Evolutionary conservation across 1,140 invertebrate genomes (phyloP).

Genomic region (Orius insidiosus): DNA sequence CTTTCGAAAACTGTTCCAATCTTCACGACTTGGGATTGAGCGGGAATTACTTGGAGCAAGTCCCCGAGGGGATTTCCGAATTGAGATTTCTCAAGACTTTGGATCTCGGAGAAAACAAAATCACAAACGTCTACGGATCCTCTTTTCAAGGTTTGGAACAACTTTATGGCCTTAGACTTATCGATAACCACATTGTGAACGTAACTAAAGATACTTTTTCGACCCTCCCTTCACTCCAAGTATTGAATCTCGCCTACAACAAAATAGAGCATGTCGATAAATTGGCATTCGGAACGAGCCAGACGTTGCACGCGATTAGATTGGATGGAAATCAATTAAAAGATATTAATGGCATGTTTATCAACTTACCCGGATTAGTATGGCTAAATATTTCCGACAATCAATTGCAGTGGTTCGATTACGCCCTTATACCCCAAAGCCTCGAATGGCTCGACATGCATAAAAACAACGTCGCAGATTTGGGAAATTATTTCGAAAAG

Average conservation of each 20-base stretch:
- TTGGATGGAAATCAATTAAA: slow-evolving; percentile 48
- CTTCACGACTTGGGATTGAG: slow-evolving; percentile 75
- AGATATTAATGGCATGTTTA: slow-evolving; percentile 46
- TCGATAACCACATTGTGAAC: slow-evolving; percentile 47
- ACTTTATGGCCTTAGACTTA: slow-evolving; percentile 40
- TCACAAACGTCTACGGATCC: slow-evolving; percentile 40
- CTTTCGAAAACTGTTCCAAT: slow-evolving; percentile 60
- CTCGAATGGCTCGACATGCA: slow-evolving; percentile 54
- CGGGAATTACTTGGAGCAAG: slow-evolving; percentile 57
- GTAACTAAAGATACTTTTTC: slow-evolving; percentile 46
- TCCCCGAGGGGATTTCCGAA: slow-evolving; percentile 58
- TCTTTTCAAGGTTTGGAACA: slow-evolving; percentile 42
- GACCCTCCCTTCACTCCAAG: slow-evolving; percentile 41
- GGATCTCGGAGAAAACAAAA: slow-evolving; percentile 69
- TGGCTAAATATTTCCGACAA: slow-evolving; percentile 57
- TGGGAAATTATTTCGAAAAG: slow-evolving; percentile 43
- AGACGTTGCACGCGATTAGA: slow-evolving; percentile 41
- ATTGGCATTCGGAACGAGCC: slow-evolving; percentile 43
- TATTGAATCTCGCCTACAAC: slow-evolving; percentile 50
- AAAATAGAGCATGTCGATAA: slow-evolving; percentile 42
- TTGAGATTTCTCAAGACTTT: slow-evolving; percentile 57
- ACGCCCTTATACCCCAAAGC: slow-evolving; percentile 42
- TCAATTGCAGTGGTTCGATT: slow-evolving; percentile 46
- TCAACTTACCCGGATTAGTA: slow-evolving; percentile 39
- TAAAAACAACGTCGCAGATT: slow-evolving; percentile 42